phyloP scores from a whole-genome alignment of 2,797 vertebrate genomes.

The Lepus townsendii region DNA sequence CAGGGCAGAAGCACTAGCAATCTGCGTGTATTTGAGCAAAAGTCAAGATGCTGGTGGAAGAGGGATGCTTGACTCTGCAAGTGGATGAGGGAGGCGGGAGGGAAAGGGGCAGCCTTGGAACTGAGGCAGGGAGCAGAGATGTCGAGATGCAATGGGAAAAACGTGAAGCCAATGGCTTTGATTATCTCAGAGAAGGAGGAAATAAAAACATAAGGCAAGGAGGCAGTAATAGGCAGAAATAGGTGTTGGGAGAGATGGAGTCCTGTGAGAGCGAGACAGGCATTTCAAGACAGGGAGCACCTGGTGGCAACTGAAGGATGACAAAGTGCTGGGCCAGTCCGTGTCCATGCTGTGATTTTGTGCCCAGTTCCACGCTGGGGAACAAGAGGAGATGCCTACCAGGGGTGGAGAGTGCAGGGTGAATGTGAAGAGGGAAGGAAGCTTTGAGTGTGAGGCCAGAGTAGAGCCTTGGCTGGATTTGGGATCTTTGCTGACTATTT shows the following conservation, averaged over 20 bases:
- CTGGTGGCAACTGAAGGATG: background rate
- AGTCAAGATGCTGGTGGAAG: background rate
- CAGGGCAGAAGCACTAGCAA: background rate
- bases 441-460: background rate
- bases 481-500: background rate
- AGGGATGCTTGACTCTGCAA: background rate
- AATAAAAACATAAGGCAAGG: background rate
- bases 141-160: background rate
- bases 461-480: background rate
- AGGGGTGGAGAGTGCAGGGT: background rate
- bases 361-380: background rate
- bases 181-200: conserved; percentile 5
- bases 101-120: background rate
- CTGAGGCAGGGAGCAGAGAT: background rate
- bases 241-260: background rate
- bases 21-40: background rate
- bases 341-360: background rate
- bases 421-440: background rate
- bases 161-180: background rate
- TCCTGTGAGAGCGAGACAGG: background rate
- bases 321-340: background rate
- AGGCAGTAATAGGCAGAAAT: too few species aligned
- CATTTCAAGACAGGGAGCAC: background rate
- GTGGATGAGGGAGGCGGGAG: background rate
- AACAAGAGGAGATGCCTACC: background rate